A percentile compares a stretch with the other conserved stretches of the same genome.
Conservation (phyloP, 2,113 vertebrate genomes). For the Saguinus midas region DNA sequence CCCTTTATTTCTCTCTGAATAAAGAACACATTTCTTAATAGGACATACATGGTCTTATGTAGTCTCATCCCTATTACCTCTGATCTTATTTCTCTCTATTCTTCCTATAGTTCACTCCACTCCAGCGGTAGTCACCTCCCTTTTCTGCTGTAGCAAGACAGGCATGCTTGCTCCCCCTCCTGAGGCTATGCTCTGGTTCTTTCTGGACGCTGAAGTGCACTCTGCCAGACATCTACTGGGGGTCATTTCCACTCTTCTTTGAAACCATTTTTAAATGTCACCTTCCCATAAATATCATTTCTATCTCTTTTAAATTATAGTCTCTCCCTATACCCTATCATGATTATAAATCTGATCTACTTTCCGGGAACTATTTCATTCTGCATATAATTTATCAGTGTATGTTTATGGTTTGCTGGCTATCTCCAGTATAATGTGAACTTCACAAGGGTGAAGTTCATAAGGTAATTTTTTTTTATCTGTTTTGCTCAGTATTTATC, state of each 20-base stretch:
- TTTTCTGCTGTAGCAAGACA: no score
- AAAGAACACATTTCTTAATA: not conserved
- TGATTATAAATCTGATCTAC: not conserved
- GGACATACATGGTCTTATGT: not conserved
- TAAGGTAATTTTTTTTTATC: not conserved
- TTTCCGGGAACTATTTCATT: not conserved
- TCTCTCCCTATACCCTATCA: not conserved
- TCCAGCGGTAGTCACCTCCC: not conserved
- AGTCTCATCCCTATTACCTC: not conserved
- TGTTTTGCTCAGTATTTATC: not conserved
- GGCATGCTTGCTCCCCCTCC: not conserved
- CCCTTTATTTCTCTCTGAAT: not conserved
- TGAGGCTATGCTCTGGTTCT: accelerated
- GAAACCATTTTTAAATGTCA: not conserved
- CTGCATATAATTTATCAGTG: not conserved
- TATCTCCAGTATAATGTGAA: not conserved
- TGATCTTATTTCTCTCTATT: not conserved
- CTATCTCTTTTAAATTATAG: not conserved
- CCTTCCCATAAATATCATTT: not conserved
- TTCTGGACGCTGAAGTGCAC: not conserved
- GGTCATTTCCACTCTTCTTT: not conserved
- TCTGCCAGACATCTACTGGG: not conserved
- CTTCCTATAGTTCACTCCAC: not conserved
- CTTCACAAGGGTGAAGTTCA: not conserved
- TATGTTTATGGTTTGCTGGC: not conserved